Percentiles rank a stretch among this genome's conserved stretches.
These are phyloP conservation scores for Choristoneura fumiferana DNA, from an alignment of 1,140 invertebrate genomes.

Conservation along the genomic window DNA sequence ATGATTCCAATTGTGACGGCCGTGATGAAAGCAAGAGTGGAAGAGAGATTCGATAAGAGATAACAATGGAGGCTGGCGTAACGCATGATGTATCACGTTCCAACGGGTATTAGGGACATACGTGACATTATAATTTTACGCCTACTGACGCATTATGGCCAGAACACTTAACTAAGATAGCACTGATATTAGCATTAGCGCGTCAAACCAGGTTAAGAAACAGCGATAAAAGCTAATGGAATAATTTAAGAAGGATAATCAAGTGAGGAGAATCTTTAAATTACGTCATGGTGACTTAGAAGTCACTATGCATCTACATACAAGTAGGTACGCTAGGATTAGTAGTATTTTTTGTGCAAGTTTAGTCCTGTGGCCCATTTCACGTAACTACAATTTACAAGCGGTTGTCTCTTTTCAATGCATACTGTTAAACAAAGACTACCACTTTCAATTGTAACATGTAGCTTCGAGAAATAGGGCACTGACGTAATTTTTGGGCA, in stretches of 20 bases:
- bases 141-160: conserved; percentile 16
- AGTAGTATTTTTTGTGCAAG: no score
- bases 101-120: conserved; percentile 35
- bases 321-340: no score
- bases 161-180: conserved; percentile 16
- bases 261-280: neutral
- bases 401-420: no score
- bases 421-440: no score
- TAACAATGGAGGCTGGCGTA: conserved; percentile 36
- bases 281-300: no score
- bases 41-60: conserved; percentile 38
- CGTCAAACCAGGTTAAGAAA: conserved; percentile 13
- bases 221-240: conserved; percentile 1
- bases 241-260: conserved; percentile 1
- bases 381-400: no score
- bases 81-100: conserved; percentile 34
- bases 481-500: no score
- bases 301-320: no score
- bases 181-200: conserved; percentile 14
- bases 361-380: no score
- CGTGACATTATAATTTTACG: conserved; percentile 42
- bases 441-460: no score
- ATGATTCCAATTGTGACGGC: conserved; percentile 42
- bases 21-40: conserved; percentile 47
- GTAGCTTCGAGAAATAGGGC: no score